Evolutionary conservation across 2,888 invertebrate species (phyloP), one percentile per base, ranked within the genome.

Genomic region (Boloria selene): DNA sequence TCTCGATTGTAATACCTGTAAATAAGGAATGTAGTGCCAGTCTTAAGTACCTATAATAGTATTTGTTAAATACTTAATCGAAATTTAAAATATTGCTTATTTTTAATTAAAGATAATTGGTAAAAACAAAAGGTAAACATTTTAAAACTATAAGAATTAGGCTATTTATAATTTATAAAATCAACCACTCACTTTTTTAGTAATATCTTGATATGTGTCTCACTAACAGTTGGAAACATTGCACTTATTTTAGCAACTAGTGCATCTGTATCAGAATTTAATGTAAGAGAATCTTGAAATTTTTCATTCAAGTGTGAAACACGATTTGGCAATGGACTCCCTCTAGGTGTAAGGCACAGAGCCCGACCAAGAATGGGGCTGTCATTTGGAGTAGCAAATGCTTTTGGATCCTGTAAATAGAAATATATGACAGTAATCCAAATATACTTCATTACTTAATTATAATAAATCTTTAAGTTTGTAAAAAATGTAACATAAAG

Each of bases 201-300:
- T 73, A 98, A 92, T 74, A 97, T 93, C 77, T 96, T 95, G 80
- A 98, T 97, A 81, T 97, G 97, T 31, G 96, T 96, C 79, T 98
- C 97, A 68, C 96, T 95, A 61, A 97, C 98, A 7, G 98, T 98
- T 2, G 98, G 98, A 83, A 98, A 98, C 95, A 97, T 96, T 54
- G 96, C 95, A 77, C 96, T 95, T 75, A 97, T 96, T 86, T 96
- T 97, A 50, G 95, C 93, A 14, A 97, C 96, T 65, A 96, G 93
- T 7, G 95, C 94, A 74, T 97, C 96, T 0, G 94, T 94, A 71
- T 96, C 96, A 7, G 93, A 90, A 61, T 93, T 93, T 68, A 94
- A 93, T 0, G 93, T 93, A 59, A 94, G 93, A 4, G 95, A 94
- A 78, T 96, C 96, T 74, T 94, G 94, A 68, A 92, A 87, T 75